Evolutionary conservation across 2,888 invertebrate genomes (phyloP), one percentile per base, ranked within the genome.

Genomic region (Smittia sp.): DNA sequence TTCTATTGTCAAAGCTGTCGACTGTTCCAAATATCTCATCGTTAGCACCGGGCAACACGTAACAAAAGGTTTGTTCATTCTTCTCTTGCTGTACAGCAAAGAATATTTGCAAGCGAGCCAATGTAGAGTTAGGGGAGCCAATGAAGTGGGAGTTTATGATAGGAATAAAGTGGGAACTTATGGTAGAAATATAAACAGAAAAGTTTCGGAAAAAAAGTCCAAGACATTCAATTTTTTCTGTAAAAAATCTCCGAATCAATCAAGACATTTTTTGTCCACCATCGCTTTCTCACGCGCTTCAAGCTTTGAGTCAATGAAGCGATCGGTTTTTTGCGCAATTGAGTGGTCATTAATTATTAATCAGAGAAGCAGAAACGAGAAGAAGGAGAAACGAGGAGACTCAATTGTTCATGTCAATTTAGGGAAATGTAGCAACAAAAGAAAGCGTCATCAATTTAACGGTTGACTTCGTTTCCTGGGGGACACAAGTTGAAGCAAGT

Each of bases 11-110:
- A 9, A 38, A 38, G 11, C 11, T 9, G 38, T 46, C 15, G 46
- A n/a, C n/a, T 46, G 46, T 46, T 46, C 46, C n/a, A 46, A 46
- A 46, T 46, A 46, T 46, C 46, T 2, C 46, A n/a, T 46, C 46
- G n/a, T 46, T 46, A 1, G 6, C 46, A 32, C 32, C 32, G 46
- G 46, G 2, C n/a, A 46, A 46, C 15, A n/a, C 6, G 6, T 11
- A 11, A 46, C 11, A 11, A n/a, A 46, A 46, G 11, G 4, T 46
- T 46, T 46, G 2, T 46, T 46, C 11, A 46, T n/a, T 46, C n/a
- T 46, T 13, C n/a, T 46, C 46, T 46, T 46, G n/a, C n/a, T 2
- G 15, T n/a, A n/a, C n/a, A n/a, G n/a, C n/a, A n/a, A n/a, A n/a
- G n/a, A n/a, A n/a, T n/a, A n/a, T n/a, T n/a, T n/a, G n/a, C n/a